Evolutionary conservation across 37 sponge, comb jelly and placozoan genomes (phyloP).

Genomic region (Eunapius fragilis): DNA sequence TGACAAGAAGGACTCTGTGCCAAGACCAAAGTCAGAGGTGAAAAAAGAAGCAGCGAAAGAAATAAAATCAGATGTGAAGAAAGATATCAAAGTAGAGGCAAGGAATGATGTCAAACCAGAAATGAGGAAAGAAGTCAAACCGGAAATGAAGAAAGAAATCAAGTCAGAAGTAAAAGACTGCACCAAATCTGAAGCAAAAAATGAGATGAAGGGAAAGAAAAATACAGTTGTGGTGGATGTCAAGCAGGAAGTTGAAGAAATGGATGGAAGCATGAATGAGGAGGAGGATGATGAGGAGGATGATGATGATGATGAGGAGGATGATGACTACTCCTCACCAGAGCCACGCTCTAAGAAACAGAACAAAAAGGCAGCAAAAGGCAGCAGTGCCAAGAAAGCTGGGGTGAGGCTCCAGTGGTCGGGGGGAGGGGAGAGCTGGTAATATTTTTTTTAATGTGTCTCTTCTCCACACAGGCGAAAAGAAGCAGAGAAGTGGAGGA

Average conservation of each 20-base stretch:
- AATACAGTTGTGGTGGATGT: neutral
- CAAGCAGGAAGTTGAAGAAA: neutral
- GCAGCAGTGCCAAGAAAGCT: neutral
- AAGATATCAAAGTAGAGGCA: neutral
- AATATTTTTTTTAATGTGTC: no score
- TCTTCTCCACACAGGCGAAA: neutral
- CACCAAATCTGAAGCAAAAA: neutral
- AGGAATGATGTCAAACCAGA: neutral
- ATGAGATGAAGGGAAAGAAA: no score
- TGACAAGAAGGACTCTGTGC: slow-evolving; percentile 7
- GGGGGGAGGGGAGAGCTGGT: neutral
- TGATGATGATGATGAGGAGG: neutral
- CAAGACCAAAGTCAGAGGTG: neutral
- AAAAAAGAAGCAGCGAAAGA: slow-evolving; percentile 5
- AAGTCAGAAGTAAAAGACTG: neutral
- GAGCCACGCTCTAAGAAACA: neutral
- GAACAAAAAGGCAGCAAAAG: no score
- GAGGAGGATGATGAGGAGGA: neutral
- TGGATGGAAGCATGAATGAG: neutral
- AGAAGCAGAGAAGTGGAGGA: neutral
- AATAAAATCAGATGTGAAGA: slow-evolving; percentile 4
- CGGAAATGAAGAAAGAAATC: neutral
- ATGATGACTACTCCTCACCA: neutral
- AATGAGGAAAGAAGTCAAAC: neutral
- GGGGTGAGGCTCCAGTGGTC: neutral